A percentile compares a stretch with the other conserved stretches of the same genome.
These are phyloP conservation scores for Apamea crenata DNA, from an alignment of 2,888 invertebrate species.

Conservation along the genomic window DNA sequence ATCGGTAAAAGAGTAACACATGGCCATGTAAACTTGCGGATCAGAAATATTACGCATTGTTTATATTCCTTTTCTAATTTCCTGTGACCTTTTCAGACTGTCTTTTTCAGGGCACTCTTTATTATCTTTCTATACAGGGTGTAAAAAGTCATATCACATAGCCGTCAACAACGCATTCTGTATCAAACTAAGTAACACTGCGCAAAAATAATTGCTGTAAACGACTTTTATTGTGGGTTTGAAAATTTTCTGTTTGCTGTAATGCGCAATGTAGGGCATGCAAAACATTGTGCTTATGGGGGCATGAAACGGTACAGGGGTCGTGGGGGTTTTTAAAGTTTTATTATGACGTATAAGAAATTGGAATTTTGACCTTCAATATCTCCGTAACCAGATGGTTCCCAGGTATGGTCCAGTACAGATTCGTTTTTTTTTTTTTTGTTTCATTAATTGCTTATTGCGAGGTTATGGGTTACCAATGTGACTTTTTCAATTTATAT, in stretches of 20 bases:
- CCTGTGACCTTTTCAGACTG: neutral
- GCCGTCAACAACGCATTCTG: neutral
- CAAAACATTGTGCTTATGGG: neutral
- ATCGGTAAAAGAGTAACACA: neutral
- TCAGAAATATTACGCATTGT: neutral
- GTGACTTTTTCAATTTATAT: too few relatives aligned
- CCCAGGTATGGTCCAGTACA: too few relatives aligned
- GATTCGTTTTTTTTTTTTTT: neutral
- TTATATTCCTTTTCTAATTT: neutral
- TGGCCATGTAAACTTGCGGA: too few relatives aligned
- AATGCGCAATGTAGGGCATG: too few relatives aligned
- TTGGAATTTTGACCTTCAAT: too few relatives aligned
- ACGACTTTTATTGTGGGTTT: too few relatives aligned
- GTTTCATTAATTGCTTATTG: neutral
- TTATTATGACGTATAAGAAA: too few relatives aligned
- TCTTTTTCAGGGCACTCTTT: neutral
- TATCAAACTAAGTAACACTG: neutral
- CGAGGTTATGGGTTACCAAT: too few relatives aligned
- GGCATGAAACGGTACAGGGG: too few relatives aligned
- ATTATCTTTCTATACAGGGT: neutral
- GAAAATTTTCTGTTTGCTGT: neutral
- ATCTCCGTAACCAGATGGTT: too few relatives aligned
- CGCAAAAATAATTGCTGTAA: too few relatives aligned
- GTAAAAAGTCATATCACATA: neutral
- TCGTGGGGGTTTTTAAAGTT: too few relatives aligned